phyloP scores from a whole-genome alignment of 2,797 vertebrate species.

The Syngnathus rostellatus region DNA sequence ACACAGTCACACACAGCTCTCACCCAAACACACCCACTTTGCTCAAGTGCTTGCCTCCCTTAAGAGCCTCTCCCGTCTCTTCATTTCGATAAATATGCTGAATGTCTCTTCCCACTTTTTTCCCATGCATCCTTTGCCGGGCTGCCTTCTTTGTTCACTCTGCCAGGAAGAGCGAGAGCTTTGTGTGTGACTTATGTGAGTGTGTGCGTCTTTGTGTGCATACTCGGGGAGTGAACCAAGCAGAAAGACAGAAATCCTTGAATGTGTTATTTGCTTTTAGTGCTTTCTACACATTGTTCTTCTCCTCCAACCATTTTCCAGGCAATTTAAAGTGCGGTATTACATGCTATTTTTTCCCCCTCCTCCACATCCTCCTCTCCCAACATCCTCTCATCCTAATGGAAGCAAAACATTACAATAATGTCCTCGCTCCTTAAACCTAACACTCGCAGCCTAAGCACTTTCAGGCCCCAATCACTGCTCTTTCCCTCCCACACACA shows the following conservation, averaged over 20 bases:
- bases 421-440: constrained; percentile 73
- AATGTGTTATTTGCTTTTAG: constrained; percentile 77
- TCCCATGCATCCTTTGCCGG: constrained; percentile 21
- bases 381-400: constrained; percentile 72
- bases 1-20: not conserved
- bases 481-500: constrained; percentile 54
- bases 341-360: constrained; percentile 62
- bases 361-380: constrained; percentile 45
- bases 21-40: constrained; percentile 37
- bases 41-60: constrained; percentile 51
- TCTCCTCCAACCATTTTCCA: constrained; percentile 74
- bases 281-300: constrained; percentile 72
- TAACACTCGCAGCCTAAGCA: constrained; percentile 71
- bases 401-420: constrained; percentile 79
- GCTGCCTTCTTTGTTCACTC: constrained; percentile 43
- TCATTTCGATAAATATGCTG: constrained; percentile 68
- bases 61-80: constrained; percentile 54
- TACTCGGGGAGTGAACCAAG: constrained; percentile 27
- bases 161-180: constrained; percentile 42
- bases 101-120: constrained; percentile 39
- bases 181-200: constrained; percentile 2
- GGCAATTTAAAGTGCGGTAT: constrained; percentile 76
- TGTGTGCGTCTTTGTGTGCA: constrained; percentile 21
- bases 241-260: constrained; percentile 54
- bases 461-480: constrained; percentile 62